Percentiles rank a stretch among this genome's conserved stretches.
phyloP scores from a whole-genome alignment of 2,888 invertebrate species.

The Pegoplata infirma region DNA sequence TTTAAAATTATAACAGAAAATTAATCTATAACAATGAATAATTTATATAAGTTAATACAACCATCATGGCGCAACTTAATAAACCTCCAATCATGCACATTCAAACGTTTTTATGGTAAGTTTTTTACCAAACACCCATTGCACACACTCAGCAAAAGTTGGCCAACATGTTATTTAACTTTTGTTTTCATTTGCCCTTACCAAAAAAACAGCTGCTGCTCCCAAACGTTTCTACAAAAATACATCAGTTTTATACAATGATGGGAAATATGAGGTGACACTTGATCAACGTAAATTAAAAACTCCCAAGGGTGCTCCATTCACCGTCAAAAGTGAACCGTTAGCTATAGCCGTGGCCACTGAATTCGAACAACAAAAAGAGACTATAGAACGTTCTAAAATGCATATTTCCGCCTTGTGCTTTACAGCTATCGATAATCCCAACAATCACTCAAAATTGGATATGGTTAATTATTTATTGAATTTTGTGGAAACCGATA shows the following conservation, averaged over 20 bases:
- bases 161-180: conserved; percentile 50
- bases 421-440: conserved; percentile 96
- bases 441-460: conserved; percentile 86
- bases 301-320: conserved; percentile 90
- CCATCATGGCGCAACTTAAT: conserved; percentile 37
- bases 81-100: conserved; percentile 17
- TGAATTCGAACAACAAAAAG: conserved; percentile 95
- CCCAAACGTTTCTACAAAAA: conserved; percentile 87
- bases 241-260: conserved; percentile 84
- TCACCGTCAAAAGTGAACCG: conserved; percentile 89
- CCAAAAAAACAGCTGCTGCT: conserved; percentile 78
- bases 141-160: background rate
- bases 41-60: conserved; percentile 44
- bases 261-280: conserved; percentile 89
- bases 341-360: conserved; percentile 94
- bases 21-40: conserved; percentile 49
- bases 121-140: background rate
- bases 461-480: conserved; percentile 88
- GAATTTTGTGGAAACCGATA: conserved; percentile 90
- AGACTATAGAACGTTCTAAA: conserved; percentile 85
- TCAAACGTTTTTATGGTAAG: conserved; percentile 68
- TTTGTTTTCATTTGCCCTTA: background rate
- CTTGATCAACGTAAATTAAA: conserved; percentile 93
- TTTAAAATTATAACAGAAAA: conserved; percentile 54
- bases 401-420: conserved; percentile 97